Conservation (phyloP, 2,888 invertebrate species). For the Dynastes tityus region DNA sequence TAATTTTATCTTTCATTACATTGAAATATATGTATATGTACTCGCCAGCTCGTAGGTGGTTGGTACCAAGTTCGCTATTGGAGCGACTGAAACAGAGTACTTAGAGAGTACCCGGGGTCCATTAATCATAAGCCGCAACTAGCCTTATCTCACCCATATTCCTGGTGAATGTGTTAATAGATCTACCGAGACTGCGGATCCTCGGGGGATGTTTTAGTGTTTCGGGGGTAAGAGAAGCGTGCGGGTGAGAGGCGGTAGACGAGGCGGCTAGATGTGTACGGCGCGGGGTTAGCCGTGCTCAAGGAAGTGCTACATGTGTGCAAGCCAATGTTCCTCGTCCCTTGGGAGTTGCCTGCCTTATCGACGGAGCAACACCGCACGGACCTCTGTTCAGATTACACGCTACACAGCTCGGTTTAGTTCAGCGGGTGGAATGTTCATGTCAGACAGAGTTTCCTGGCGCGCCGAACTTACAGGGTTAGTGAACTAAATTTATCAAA, state of each 20-base stretch:
- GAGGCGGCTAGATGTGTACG: neutral
- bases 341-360: slow-evolving; percentile 68
- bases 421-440: slow-evolving; percentile 65
- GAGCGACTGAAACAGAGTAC: slow-evolving; percentile 31
- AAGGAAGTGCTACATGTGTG: slow-evolving; percentile 70
- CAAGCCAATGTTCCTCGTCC: slow-evolving; percentile 66
- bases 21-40: slow-evolving; percentile 37
- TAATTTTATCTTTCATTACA: slow-evolving; percentile 46
- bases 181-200: slow-evolving; percentile 54
- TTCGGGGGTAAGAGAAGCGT: neutral
- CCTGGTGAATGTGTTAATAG: slow-evolving; percentile 58
- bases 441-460: slow-evolving; percentile 58
- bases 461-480: slow-evolving; percentile 9
- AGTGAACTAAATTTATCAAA: neutral
- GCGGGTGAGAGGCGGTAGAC: neutral
- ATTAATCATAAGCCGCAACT: slow-evolving; percentile 62
- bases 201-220: slow-evolving; percentile 53
- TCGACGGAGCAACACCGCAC: slow-evolving; percentile 66
- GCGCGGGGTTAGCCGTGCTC: slow-evolving; percentile 63
- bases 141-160: slow-evolving; percentile 50
- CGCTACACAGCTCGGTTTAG: slow-evolving; percentile 67
- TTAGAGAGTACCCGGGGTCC: slow-evolving; percentile 52
- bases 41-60: neutral
- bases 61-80: neutral
- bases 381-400: slow-evolving; percentile 69